Evolutionary conservation across 2,113 vertebrate genomes (phyloP).

Genomic region (Phocoena phocoena): DNA sequence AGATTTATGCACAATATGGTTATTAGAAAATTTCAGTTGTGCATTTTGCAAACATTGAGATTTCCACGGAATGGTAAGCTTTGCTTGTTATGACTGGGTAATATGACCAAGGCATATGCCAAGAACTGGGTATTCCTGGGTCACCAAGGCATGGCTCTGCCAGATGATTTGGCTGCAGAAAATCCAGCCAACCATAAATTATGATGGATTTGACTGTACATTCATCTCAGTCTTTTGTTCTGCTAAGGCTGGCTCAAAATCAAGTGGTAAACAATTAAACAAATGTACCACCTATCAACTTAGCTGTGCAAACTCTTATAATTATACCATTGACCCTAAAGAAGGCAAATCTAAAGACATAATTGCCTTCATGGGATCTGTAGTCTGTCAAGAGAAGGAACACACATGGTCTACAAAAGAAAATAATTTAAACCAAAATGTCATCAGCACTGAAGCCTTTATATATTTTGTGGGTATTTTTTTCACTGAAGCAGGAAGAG

Average conservation of each 20-base stretch:
- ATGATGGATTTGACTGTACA: background rate
- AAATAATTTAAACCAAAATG: constrained; percentile 75
- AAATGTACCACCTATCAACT: constrained; percentile 51
- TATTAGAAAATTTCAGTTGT: background rate
- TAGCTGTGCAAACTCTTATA: constrained; percentile 31
- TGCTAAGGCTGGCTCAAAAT: background rate
- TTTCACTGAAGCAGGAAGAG: constrained; percentile 60
- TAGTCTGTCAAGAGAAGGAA: constrained; percentile 65
- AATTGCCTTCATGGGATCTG: constrained; percentile 50
- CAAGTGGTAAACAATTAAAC: constrained; percentile 59
- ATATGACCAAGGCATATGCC: background rate
- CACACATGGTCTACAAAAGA: constrained; percentile 75
- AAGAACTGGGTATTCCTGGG: background rate
- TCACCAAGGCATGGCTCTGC: background rate
- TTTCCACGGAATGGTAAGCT: background rate
- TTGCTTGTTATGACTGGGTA: background rate
- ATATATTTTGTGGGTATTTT: constrained; percentile 63
- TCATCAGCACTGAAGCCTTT: constrained; percentile 59
- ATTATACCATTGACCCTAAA: constrained; percentile 56
- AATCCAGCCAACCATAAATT: background rate
- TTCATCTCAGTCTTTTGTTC: background rate
- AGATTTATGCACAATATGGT: background rate
- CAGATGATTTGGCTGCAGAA: background rate
- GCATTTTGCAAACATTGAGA: background rate
- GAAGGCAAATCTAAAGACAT: constrained; percentile 57